Conservation (phyloP, 2,113 vertebrate genomes). For the Chaetops frenatus region DNA sequence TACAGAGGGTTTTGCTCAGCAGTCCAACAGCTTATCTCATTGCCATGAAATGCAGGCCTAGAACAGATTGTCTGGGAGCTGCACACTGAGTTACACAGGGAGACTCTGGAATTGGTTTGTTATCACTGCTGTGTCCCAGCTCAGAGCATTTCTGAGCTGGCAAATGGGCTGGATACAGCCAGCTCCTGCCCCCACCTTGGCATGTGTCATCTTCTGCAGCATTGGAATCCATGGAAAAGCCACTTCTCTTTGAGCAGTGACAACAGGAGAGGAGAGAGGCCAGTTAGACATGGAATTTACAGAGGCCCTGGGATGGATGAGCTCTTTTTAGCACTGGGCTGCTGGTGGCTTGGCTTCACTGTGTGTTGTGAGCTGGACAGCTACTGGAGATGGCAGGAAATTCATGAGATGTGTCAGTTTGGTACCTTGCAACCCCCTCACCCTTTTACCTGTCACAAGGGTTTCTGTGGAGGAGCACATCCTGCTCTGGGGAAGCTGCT, state of each 20-base stretch:
- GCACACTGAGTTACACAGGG: not conserved
- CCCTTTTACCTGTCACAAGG: fast-evolving
- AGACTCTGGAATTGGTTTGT: not conserved
- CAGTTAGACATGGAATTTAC: not conserved
- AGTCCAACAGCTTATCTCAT: constrained; percentile 28
- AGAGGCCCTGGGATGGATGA: not conserved
- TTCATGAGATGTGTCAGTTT: not conserved
- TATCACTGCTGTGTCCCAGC: not conserved
- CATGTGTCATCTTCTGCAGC: not conserved
- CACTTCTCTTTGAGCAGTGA: not conserved
- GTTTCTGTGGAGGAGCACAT: not conserved
- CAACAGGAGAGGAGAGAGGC: not conserved
- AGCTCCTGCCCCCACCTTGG: not conserved
- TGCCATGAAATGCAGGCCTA: constrained; percentile 6
- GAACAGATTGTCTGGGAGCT: constrained; percentile 5
- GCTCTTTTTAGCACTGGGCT: not conserved
- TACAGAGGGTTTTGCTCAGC: not conserved
- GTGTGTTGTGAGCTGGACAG: not conserved
- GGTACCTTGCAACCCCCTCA: not conserved
- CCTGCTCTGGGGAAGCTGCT: not conserved
- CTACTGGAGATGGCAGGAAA: not conserved
- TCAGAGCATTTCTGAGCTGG: not conserved
- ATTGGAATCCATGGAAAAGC: not conserved
- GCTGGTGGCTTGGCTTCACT: not conserved
- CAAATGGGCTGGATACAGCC: not conserved